phyloP scores from a whole-genome alignment of 2,113 vertebrate species.

The Cariama cristata region DNA sequence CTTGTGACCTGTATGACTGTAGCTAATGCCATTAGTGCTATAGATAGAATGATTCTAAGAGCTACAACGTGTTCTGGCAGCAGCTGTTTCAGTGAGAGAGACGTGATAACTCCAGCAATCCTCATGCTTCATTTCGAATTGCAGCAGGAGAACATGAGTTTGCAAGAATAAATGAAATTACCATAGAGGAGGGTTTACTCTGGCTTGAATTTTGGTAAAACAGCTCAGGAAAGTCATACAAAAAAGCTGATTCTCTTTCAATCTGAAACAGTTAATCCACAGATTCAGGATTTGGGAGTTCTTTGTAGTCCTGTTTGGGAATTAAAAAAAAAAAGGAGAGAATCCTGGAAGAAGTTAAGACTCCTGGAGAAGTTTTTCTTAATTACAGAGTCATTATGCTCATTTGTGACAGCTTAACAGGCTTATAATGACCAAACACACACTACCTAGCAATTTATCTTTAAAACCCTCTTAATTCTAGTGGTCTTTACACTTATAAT shows the following conservation, averaged over 20 bases:
- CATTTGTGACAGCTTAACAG: neutral
- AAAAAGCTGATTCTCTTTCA: slow-evolving; percentile 22
- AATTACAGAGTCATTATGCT: neutral
- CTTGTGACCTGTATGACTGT: neutral
- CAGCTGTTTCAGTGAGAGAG: neutral
- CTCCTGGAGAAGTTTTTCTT: neutral
- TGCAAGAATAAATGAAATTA: neutral
- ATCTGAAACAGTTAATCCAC: neutral
- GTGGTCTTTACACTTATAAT: neutral
- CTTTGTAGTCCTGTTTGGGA: neutral
- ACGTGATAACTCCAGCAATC: neutral
- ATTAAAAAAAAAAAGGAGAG: neutral
- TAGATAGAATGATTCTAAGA: neutral
- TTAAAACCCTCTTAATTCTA: neutral
- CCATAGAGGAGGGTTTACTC: neutral
- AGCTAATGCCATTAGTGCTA: neutral
- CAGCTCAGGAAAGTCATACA: neutral
- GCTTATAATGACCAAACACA: neutral
- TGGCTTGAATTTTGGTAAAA: neutral
- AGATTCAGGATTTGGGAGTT: neutral
- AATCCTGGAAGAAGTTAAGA: neutral
- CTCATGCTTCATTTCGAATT: neutral
- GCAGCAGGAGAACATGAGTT: neutral
- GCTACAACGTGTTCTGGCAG: neutral
- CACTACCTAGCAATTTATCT: neutral